Evolutionary conservation across 2,888 invertebrate species (phyloP), one percentile per base, ranked within the genome.

Genomic region (Brachyptera putata): DNA sequence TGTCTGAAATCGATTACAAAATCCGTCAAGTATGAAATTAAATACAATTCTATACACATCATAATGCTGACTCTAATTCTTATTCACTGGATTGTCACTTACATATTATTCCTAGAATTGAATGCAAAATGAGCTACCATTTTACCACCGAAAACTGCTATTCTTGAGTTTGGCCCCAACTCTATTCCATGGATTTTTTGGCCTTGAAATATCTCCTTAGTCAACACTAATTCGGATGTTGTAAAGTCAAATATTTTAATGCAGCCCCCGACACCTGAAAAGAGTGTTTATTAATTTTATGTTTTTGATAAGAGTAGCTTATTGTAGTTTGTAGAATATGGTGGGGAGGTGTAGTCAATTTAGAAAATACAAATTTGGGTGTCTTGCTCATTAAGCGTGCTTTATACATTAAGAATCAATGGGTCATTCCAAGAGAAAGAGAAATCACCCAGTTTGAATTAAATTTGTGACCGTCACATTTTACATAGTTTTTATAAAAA

Each of bases 171-270:
- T 43, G 70, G 65, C 48, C 72, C 72, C 16, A 72, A 67, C 22
- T 76, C 72, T 64, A 84, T 77, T 36, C 83, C 82, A 71, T 83
- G 80, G 63, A 85, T 79, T 73, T 81, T 82, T 67, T 83, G 80
- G 0, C 80, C 80, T 7, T 76, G 67, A 68, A 76, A 74, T 48
- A 76, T 67, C 63, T 70, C 63, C 37, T 69, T 61, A 62, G 67
- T 67, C 46, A 67, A 57, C 18, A 71, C 53, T 36, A 71, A 62
- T 22, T 65, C 59, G 7, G 63, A 64, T n/a, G 65, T 64, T n/a
- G 58, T 39, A 30, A 63, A 62, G 39, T 71, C 64, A 64, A 73
- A 79, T 46, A 80, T 57, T 65, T 74, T 69, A 1, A 78, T 43
- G 57, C 68, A 73, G 63, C 79, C 79, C 11, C 83, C 84, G 65